Evolutionary conservation across 2,113 vertebrate genomes (phyloP).

Genomic region (Capreolus pygargus): DNA sequence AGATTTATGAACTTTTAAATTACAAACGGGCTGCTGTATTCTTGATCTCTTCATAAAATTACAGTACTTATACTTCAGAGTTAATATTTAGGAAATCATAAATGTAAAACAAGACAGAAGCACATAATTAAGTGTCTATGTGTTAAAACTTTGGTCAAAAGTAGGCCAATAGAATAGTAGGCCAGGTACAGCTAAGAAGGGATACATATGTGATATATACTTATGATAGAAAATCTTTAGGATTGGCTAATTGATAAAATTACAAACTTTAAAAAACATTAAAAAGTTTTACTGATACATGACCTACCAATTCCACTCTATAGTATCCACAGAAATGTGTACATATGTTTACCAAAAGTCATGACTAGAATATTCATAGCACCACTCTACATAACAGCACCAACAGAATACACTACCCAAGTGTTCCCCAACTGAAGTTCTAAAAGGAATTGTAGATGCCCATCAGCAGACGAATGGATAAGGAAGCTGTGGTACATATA

Average conservation of each 20-base stretch:
- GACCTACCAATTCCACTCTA: not conserved
- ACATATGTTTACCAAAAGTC: not conserved
- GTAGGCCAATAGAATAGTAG: not conserved
- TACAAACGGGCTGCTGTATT: not conserved
- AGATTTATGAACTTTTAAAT: not conserved
- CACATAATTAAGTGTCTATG: not conserved
- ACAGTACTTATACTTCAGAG: not conserved
- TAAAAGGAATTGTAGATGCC: not conserved
- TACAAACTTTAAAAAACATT: not conserved
- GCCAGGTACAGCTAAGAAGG: not conserved
- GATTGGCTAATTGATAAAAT: not conserved
- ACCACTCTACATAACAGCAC: not conserved
- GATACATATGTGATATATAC: not conserved
- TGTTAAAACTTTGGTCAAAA: not conserved
- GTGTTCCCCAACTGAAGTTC: not conserved
- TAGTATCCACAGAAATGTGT: not conserved
- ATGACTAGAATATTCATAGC: not conserved
- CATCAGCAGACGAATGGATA: no score
- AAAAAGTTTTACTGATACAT: not conserved
- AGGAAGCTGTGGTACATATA: no score
- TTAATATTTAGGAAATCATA: not conserved
- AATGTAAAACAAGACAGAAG: not conserved
- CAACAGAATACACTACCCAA: not conserved
- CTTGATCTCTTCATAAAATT: not conserved
- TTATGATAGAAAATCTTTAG: not conserved